Conservation (phyloP, 1,140 invertebrate species). For the Nasonia longicornis region DNA sequence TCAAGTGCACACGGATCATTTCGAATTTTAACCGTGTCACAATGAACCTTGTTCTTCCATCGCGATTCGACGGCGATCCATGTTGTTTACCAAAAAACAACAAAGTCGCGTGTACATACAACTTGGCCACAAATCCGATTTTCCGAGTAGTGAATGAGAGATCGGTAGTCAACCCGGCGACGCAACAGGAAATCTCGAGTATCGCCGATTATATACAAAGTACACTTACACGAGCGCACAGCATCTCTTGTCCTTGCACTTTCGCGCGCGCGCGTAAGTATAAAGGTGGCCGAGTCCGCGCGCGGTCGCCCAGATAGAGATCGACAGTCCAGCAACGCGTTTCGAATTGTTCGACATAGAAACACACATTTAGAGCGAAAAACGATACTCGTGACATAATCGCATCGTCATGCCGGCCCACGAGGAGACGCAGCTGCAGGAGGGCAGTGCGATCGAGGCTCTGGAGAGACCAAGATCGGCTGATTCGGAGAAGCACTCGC, state of each 20-base stretch:
- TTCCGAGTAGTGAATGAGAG: too few relatives aligned
- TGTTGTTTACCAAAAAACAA: too few relatives aligned
- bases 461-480: slow-evolving; percentile 3
- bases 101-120: too few relatives aligned
- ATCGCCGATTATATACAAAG: too few relatives aligned
- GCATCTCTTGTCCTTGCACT: slow-evolving; percentile 37
- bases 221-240: neutral
- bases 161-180: too few relatives aligned
- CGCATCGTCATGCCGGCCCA: slow-evolving; percentile 58
- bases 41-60: too few relatives aligned
- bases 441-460: neutral
- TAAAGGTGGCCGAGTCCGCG: slow-evolving; percentile 64
- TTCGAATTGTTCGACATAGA: neutral
- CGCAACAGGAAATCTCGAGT: too few relatives aligned
- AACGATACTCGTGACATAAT: too few relatives aligned
- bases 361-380: slow-evolving; percentile 22
- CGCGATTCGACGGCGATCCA: too few relatives aligned
- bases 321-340: slow-evolving; percentile 33
- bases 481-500: neutral
- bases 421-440: slow-evolving; percentile 47
- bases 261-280: slow-evolving; percentile 54
- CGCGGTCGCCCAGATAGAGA: slow-evolving; percentile 53
- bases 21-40: too few relatives aligned
- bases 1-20: too few relatives aligned
- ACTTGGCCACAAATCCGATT: too few relatives aligned